Percentiles rank a stretch among this genome's conserved stretches.
Evolutionary conservation across 2,113 vertebrate genomes (phyloP).

Genomic region (Pimephales promelas): DNA sequence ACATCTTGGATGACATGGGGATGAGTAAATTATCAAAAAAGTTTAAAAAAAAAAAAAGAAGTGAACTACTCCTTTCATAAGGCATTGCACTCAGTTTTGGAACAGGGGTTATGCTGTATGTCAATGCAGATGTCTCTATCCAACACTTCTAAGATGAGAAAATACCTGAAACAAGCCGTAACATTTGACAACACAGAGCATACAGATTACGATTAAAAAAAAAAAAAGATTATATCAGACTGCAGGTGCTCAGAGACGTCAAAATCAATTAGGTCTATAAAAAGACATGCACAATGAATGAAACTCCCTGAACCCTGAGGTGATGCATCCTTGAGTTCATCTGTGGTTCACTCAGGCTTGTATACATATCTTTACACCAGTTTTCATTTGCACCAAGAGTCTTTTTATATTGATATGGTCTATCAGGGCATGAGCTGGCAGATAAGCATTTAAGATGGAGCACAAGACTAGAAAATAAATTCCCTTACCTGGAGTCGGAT

Average conservation of each 20-base stretch:
- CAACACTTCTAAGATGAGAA: neutral
- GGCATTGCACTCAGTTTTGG: neutral
- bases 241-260: slow-evolving; percentile 58
- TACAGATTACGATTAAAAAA: neutral
- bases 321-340: slow-evolving; percentile 15
- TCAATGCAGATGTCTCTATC: neutral
- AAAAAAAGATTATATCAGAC: slow-evolving; percentile 36
- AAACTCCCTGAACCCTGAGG: slow-evolving; percentile 43
- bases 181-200: slow-evolving; percentile 49
- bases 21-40: no score
- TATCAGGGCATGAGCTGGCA: neutral
- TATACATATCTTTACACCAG: neutral
- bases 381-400: neutral
- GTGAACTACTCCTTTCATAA: no score
- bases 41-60: no score
- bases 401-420: neutral
- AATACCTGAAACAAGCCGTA: neutral
- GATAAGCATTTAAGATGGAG: neutral
- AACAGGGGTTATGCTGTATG: neutral
- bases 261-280: slow-evolving; percentile 63
- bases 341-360: neutral
- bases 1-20: no score
- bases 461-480: slow-evolving; percentile 12
- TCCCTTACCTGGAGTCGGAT: slow-evolving; percentile 68
- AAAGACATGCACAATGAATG: slow-evolving; percentile 52